A percentile compares a stretch with the other conserved stretches of the same genome.
phyloP scores from a whole-genome alignment of 2,888 invertebrate species.

The Ischnus inquisitorius region DNA sequence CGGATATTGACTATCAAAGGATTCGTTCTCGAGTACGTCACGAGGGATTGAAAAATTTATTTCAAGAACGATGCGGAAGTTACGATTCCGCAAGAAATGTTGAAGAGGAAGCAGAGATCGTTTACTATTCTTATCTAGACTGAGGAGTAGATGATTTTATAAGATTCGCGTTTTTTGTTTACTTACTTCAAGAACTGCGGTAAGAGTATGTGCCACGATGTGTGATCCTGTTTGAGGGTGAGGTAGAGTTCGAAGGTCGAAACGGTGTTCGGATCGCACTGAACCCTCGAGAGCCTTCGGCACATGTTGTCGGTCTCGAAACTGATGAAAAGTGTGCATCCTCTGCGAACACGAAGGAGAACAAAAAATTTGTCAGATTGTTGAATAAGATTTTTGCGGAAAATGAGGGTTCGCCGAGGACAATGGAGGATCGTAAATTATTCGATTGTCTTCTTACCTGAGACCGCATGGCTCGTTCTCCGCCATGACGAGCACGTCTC shows the following conservation, averaged over 20 bases:
- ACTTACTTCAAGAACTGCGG: conserved; percentile 97
- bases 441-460: conserved; percentile 82
- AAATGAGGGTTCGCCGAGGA: conserved; percentile 1
- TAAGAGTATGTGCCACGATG: conserved; percentile 94
- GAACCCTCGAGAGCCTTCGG: conserved; percentile 92
- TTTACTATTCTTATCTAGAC: no score
- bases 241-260: conserved; percentile 96
- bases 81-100: no score
- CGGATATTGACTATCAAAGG: no score
- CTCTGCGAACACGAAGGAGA: conserved; percentile 84
- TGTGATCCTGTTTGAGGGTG: conserved; percentile 94
- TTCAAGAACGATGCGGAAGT: no score
- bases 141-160: background rate
- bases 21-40: no score
- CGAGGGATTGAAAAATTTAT: no score
- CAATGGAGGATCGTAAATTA: background rate
- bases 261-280: conserved; percentile 94
- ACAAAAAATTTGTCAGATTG: conserved; percentile 24
- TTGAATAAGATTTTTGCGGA: background rate
- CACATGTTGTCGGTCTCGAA: conserved; percentile 91
- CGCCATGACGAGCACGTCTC: conserved; percentile 93
- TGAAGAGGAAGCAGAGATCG: no score
- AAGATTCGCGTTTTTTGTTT: conserved; percentile 41
- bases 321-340: conserved; percentile 94
- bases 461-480: conserved; percentile 96